These are phyloP conservation scores for Drosophila affinis DNA, from an alignment of 2,888 invertebrate species.

Conservation along the genomic window DNA sequence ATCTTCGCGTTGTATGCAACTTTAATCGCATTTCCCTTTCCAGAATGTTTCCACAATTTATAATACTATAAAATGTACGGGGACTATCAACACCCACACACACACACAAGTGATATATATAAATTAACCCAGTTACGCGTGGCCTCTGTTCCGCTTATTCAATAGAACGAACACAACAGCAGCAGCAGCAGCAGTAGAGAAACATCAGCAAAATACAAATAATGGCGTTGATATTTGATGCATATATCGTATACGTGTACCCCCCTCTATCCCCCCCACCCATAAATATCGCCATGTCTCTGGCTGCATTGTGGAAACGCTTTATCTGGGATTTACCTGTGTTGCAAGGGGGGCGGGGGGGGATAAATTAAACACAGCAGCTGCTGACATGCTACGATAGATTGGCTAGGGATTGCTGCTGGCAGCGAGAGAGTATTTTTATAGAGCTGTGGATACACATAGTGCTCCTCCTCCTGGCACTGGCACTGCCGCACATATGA, in stretches of 20 bases:
- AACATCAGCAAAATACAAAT: slow-evolving; percentile 61
- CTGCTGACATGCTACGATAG: slow-evolving; percentile 70
- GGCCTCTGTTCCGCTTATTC: slow-evolving; percentile 50
- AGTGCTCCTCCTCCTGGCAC: slow-evolving; percentile 47
- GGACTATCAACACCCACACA: slow-evolving; percentile 14
- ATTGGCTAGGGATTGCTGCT: slow-evolving; percentile 46
- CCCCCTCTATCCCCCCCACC: background rate
- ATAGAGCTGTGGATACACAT: slow-evolving; percentile 17
- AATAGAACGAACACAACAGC: slow-evolving; percentile 35
- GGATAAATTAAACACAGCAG: slow-evolving; percentile 72
- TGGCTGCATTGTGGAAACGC: slow-evolving; percentile 48
- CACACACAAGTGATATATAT: slow-evolving; percentile 40
- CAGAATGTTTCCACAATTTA: slow-evolving; percentile 25
- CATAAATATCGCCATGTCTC: slow-evolving; percentile 33
- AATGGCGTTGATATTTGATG: slow-evolving; percentile 68
- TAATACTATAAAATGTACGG: slow-evolving; percentile 26
- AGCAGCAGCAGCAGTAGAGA: slow-evolving; percentile 3
- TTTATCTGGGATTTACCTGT: slow-evolving; percentile 70
- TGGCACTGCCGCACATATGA: slow-evolving; percentile 53
- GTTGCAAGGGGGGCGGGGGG: slow-evolving; percentile 33
- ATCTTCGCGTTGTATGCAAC: background rate
- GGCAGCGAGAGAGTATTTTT: slow-evolving; percentile 14
- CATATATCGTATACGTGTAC: slow-evolving; percentile 35
- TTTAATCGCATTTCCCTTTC: slow-evolving; percentile 5
- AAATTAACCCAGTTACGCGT: slow-evolving; percentile 57